Evolutionary conservation across 2,797 vertebrate species (phyloP), one percentile per base, ranked within the genome.

Genomic region (Cirrhinus mrigala): DNA sequence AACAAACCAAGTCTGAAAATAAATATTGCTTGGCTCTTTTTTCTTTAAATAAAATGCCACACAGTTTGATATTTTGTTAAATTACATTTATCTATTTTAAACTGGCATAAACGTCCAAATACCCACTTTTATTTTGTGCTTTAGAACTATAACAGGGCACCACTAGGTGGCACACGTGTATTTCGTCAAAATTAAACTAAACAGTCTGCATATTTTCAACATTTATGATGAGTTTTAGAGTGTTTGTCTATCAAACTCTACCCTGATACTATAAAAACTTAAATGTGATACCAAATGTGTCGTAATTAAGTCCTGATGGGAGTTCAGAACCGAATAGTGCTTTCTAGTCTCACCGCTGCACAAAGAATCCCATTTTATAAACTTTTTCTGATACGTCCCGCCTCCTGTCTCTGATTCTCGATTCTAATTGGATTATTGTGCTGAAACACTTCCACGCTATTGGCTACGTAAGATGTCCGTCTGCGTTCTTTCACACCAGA

Each of bases 311-410:
- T 22, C 37, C 0, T 1, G 16, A 6, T 40, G 3, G 14, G 14
- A 24, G 0, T 9, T 10, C 1, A 22, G 15, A 6, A 82, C 4
- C 11, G n/a, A 71, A 52, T 6, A 70, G 1, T 20, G 33, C 15
- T 46, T 82, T 29, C 16, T 24, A 44, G 8, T 14, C 8, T 44
- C 29, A 33, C 16, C 27, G 22, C 78, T 40, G 87, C 86, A 90
- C 90, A 90, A 90, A 90, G 90, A 87, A 89, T 81, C 29, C 16
- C 15, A 77, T 15, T 54, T 74, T 29, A 81, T 69, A 40, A 71
- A 86, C 73, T 81, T 75, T 73, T 50, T 62, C 71, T 3, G 11
- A 15, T 24, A 27, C 69, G 66, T 58, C 44, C 83, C 58, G 78
- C 88, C 88, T 66, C 64, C 81, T 27, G 14, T 16, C 52, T 33